Conservation (phyloP, 1,140 invertebrate genomes). For the Zaprionus ghesquierei region DNA sequence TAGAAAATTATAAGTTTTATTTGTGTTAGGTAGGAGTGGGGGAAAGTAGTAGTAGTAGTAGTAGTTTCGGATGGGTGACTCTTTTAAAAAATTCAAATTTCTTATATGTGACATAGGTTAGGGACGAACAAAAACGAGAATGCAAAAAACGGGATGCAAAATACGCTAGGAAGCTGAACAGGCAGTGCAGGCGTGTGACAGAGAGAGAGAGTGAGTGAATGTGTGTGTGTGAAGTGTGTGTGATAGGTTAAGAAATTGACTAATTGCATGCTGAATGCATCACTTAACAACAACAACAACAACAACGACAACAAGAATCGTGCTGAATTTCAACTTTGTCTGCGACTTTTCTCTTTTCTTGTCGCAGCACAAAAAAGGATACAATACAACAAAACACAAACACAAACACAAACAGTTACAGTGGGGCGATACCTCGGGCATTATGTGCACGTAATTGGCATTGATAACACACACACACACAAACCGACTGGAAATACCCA, state of each 20-base stretch:
- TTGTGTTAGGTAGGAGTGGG: constrained; percentile 29
- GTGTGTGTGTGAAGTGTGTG: constrained; percentile 5
- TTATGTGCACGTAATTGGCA: constrained; percentile 27
- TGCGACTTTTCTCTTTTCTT: background rate
- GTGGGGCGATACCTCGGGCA: background rate
- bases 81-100: constrained; percentile 3
- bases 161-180: constrained; percentile 43
- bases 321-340: constrained; percentile 6
- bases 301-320: constrained; percentile 10
- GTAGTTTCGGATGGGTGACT: constrained; percentile 3
- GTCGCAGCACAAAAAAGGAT: background rate
- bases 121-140: background rate
- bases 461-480: constrained; percentile 15
- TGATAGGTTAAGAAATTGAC: constrained; percentile 17
- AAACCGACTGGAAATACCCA: constrained; percentile 3
- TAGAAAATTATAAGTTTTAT: background rate
- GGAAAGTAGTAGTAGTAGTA: constrained; percentile 2
- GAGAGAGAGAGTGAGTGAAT: constrained; percentile 9
- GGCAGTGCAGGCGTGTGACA: constrained; percentile 47
- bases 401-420: background rate
- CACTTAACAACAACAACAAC: constrained; percentile 30
- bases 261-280: constrained; percentile 35
- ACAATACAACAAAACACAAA: background rate
- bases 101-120: background rate
- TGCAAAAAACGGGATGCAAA: constrained; percentile 17